phyloP scores from a whole-genome alignment of 2,888 invertebrate species.

The Uloborus plumipes region DNA sequence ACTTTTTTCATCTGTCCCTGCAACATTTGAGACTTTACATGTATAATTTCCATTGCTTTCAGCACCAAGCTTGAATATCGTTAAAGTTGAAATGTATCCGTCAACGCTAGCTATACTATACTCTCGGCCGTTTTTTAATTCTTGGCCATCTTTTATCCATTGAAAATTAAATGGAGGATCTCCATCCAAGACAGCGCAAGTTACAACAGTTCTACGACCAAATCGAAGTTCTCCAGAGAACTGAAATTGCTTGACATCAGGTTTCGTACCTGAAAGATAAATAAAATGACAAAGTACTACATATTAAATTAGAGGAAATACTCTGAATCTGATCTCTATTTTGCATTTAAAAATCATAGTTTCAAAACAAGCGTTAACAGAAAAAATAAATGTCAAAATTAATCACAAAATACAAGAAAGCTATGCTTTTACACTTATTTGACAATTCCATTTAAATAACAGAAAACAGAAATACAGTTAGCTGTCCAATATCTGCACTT shows the following conservation, averaged over 20 bases:
- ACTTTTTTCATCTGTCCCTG: conserved; percentile 32
- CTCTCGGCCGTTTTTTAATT: neutral
- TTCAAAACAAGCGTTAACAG: too few relatives aligned
- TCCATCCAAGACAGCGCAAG: conserved; percentile 42
- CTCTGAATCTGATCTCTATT: too few relatives aligned
- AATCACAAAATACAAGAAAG: too few relatives aligned
- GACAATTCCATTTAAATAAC: too few relatives aligned
- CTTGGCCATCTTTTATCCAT: conserved; percentile 59
- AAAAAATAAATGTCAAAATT: too few relatives aligned
- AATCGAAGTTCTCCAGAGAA: conserved; percentile 23
- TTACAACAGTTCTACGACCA: conserved; percentile 20
- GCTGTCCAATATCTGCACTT: too few relatives aligned
- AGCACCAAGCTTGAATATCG: conserved; percentile 29
- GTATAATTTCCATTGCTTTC: conserved; percentile 62
- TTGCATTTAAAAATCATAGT: too few relatives aligned
- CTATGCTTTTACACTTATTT: too few relatives aligned
- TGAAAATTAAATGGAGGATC: conserved; percentile 58
- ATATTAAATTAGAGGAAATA: too few relatives aligned
- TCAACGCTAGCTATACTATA: conserved; percentile 12
- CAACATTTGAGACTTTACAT: conserved; percentile 39
- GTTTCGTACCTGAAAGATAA: conserved; percentile 16
- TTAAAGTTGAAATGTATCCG: conserved; percentile 34
- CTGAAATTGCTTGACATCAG: conserved; percentile 38
- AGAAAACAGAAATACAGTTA: too few relatives aligned
- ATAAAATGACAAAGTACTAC: neutral